Evolutionary conservation across 2,797 vertebrate species (phyloP), one percentile per base, ranked within the genome.

Genomic region (Sebastes reedi): DNA sequence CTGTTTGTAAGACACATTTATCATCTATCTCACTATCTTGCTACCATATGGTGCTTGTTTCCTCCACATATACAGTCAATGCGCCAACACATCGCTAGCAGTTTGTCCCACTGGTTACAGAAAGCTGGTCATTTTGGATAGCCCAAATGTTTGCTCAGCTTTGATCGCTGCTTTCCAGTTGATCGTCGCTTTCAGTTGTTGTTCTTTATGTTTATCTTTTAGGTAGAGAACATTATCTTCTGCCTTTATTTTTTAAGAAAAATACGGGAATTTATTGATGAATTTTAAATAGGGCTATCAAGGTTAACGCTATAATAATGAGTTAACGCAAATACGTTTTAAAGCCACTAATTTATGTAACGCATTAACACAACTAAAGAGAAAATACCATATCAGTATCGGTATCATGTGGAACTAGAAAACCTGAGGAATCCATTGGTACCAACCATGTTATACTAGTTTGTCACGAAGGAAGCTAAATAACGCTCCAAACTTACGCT

Each of bases 341-440:
- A 42, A 42, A 0, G 39, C 14, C 39, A 42, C 39, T 3, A 42
- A 42, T 42, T 42, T 42, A 0, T 42, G 3, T 42, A 42, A 42
- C 6, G 39, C 39, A 42, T 1, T 42, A 42, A 42, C 6, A 0
- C 39, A 42, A 42, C 39, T 18, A 0, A 3, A 4, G 25, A 4
- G 25, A 27, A 27, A 1, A 27, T 4, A 27, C 25, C 24, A 24
- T 24, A 24, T 24, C 24, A 24, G 24, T 46, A 46, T 6, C 0
- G 7, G 42, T 20, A 20, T 42, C 39, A 42, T 0, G 0, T 8
- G 42, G 0, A 46, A 46, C 16, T 46, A 42, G 1, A 8, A 46
- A 46, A 0, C 0, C 7, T 46, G 0, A 46, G 42, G 42, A 46
- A 18, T 46, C 42, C 16, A 46, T 46, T 46, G 42, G 42, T 18